phyloP scores from a whole-genome alignment of 1,140 invertebrate species.

The Penaeus vannamei region DNA sequence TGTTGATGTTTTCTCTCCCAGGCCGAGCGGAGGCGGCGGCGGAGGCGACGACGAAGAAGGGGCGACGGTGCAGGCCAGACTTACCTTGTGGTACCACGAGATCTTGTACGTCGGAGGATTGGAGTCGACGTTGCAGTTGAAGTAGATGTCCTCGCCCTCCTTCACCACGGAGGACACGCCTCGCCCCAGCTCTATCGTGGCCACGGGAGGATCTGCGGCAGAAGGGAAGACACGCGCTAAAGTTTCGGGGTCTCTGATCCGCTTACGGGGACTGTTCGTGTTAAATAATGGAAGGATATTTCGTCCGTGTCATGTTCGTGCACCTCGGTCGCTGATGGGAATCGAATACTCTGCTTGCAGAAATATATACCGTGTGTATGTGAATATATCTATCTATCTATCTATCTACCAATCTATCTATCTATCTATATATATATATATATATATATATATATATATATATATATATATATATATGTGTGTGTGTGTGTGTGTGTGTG shows the following conservation, averaged over 20 bases:
- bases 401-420: no score
- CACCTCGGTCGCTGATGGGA: neutral
- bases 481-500: no score
- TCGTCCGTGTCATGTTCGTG: neutral
- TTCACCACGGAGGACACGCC: slow-evolving; percentile 48
- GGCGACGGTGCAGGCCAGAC: neutral
- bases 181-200: slow-evolving; percentile 50
- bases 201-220: slow-evolving; percentile 53
- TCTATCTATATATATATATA: no score
- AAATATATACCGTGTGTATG: no score
- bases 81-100: slow-evolving; percentile 52
- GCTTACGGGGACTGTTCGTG: neutral
- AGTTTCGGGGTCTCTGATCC: neutral
- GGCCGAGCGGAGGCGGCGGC: no score
- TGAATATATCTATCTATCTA: no score
- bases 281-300: neutral
- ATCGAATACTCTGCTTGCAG: no score
- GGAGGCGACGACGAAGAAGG: no score
- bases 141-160: slow-evolving; percentile 56
- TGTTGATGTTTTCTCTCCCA: no score
- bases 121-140: slow-evolving; percentile 59
- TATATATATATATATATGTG: no score
- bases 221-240: neutral
- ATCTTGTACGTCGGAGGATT: slow-evolving; percentile 62
- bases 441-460: no score